Percentiles rank a stretch among this genome's conserved stretches.
These are phyloP conservation scores for Diaprepes abbreviatus DNA, from an alignment of 2,888 invertebrate genomes.

Conservation along the genomic window DNA sequence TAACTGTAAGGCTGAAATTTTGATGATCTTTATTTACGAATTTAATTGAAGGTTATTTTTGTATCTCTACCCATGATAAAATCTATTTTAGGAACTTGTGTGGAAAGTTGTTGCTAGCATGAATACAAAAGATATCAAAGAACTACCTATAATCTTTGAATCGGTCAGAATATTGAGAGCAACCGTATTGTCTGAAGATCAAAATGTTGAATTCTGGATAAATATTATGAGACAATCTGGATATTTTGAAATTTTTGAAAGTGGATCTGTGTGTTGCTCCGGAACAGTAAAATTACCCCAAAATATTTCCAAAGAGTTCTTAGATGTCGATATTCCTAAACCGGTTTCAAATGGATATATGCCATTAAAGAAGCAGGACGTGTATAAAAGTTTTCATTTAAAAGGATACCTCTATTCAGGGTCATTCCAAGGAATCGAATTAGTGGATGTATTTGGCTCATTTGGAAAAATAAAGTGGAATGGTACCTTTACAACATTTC, in stretches of 20 bases:
- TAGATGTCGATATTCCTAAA: conserved; percentile 10
- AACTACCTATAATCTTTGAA: conserved; percentile 72
- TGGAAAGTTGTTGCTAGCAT: conserved; percentile 71
- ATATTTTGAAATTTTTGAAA: conserved; percentile 68
- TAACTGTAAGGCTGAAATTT: too few relatives aligned
- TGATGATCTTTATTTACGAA: too few relatives aligned
- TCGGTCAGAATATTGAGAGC: conserved; percentile 72
- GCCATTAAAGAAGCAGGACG: conserved; percentile 48
- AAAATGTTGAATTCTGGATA: conserved; percentile 55
- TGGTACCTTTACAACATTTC: conserved; percentile 77
- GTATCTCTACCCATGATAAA: neutral
- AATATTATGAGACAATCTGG: conserved; percentile 57
- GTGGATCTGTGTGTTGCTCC: conserved; percentile 76
- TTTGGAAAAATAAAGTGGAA: conserved; percentile 70
- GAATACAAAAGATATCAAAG: conserved; percentile 60
- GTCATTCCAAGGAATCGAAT: conserved; percentile 69
- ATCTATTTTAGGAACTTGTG: conserved; percentile 61
- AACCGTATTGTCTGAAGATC: conserved; percentile 69
- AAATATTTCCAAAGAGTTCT: conserved; percentile 62
- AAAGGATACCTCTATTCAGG: conserved; percentile 72
- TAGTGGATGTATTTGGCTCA: conserved; percentile 66
- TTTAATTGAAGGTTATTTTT: neutral
- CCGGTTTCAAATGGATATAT: conserved; percentile 22
- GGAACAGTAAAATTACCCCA: conserved; percentile 74
- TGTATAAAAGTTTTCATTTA: conserved; percentile 69